Evolutionary conservation across 1,140 invertebrate species (phyloP), one percentile per base, ranked within the genome.

Genomic region (Trichomalopsis sarcophagae): DNA sequence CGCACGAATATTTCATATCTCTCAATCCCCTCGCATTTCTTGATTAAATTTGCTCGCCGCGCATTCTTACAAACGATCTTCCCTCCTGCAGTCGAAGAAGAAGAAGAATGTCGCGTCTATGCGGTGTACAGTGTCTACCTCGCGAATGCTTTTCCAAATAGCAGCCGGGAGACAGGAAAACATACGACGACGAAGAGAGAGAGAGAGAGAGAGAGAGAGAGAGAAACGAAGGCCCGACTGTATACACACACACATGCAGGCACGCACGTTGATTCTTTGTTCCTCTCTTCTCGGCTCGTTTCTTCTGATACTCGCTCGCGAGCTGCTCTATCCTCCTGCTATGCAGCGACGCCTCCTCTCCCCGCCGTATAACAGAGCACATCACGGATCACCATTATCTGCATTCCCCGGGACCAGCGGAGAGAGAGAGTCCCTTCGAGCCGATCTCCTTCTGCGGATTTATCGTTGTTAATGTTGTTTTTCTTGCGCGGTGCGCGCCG

Each of bases 191-290:
- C 71, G 71, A 66, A 13, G 73, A 27, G 1, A 27, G 27, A 27
- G 27, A 27, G 27, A 27, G 27, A 27, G 27, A 27, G 27, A 27
- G 27, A 27, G 27, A 27, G 27, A 27, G 14, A 13, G 74, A 14
- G 75, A 83, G 82, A 83, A 78, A 83, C 44, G 62, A 40, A 77
- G 10, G 40, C 33, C 82, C 68, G 47, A 27, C 27, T 55, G 14
- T 73, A 17, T n/a, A 44, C 27, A 44, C 10, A 44, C 9, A 40
- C 40, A 44, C 40, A 36, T 7, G 71, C 73, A 36, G 17, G 71
- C 81, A 66, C 81, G 73, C 81, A 85, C 66, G 66, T 86, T 55
- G 81, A 74, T 69, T 83, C 85, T 86, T 86, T 86, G 75, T 86
- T 83, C 50, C 17, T 47, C 73, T 78, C 55, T 2, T 69, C 62